phyloP scores from a whole-genome alignment of 1,140 invertebrate species.

The Teleopsis dalmanni region DNA sequence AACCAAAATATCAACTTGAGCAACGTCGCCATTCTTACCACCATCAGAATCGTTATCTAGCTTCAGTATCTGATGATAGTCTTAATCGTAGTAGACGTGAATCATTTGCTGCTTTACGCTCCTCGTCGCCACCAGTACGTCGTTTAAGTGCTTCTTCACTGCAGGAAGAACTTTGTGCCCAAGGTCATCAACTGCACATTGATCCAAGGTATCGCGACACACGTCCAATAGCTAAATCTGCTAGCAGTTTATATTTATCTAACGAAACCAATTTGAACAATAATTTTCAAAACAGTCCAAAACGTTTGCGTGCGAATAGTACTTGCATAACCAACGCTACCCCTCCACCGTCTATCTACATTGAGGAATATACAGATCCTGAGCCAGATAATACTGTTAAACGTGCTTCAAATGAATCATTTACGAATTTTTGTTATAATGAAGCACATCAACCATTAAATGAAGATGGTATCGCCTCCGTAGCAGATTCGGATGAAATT shows the following conservation, averaged over 20 bases:
- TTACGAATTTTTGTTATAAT: slow-evolving; percentile 30
- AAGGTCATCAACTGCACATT: slow-evolving; percentile 38
- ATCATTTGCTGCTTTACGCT: slow-evolving; percentile 32
- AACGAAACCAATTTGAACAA: slow-evolving; percentile 24
- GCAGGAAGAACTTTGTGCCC: slow-evolving; percentile 36
- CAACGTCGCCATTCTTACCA: slow-evolving; percentile 35
- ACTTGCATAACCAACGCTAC: slow-evolving; percentile 17
- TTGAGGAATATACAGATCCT: slow-evolving; percentile 41
- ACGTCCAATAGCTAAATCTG: slow-evolving; percentile 35
- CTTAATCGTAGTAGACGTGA: slow-evolving; percentile 38
- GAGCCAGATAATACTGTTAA: slow-evolving; percentile 13
- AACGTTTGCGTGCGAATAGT: slow-evolving; percentile 18
- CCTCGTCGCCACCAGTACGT: slow-evolving; percentile 28
- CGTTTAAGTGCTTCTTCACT: slow-evolving; percentile 39
- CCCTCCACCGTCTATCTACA: slow-evolving; percentile 40
- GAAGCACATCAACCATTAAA: slow-evolving; percentile 41
- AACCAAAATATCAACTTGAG: slow-evolving; percentile 11
- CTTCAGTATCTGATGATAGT: slow-evolving; percentile 37
- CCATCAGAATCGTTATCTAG: slow-evolving; percentile 26
- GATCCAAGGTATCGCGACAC: slow-evolving; percentile 41
- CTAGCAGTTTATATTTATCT: slow-evolving; percentile 31
- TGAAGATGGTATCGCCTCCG: slow-evolving; percentile 38
- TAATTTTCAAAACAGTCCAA: slow-evolving; percentile 24
- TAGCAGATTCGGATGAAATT: slow-evolving; percentile 35
- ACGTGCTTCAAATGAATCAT: slow-evolving; percentile 31